Evolutionary conservation across 2,888 invertebrate genomes (phyloP).

Genomic region (Lepidocyrtoides sp.): DNA sequence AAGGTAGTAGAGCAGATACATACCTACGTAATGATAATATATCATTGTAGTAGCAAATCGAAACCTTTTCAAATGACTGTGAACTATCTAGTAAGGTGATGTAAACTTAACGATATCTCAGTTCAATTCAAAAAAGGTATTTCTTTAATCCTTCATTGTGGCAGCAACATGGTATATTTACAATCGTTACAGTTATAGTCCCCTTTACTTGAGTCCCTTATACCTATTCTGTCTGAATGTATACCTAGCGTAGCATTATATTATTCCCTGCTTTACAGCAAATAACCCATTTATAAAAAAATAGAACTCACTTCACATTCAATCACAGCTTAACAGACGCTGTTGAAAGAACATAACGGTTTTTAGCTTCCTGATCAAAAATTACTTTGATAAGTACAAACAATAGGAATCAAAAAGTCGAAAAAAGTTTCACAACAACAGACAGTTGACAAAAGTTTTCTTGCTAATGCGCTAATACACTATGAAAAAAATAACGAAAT

Average conservation of each 20-base stretch:
- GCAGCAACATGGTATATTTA: not conserved
- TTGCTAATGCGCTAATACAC: not conserved
- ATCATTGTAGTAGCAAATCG: too few relatives aligned
- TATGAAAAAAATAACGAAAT: not conserved
- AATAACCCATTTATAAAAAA: not conserved
- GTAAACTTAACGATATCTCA: too few relatives aligned
- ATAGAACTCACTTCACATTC: not conserved
- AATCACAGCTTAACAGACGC: not conserved
- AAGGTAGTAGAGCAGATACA: too few relatives aligned
- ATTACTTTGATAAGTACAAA: not conserved
- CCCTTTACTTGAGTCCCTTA: constrained; percentile 7
- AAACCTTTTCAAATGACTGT: too few relatives aligned
- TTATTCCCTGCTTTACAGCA: not conserved
- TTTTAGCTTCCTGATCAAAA: constrained; percentile 24
- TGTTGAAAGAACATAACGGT: not conserved
- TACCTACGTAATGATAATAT: too few relatives aligned
- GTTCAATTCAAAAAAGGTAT: too few relatives aligned
- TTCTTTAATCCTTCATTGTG: too few relatives aligned
- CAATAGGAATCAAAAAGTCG: constrained; percentile 8
- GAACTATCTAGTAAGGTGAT: too few relatives aligned
- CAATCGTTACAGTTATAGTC: constrained; percentile 31
- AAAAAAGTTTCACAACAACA: constrained; percentile 24
- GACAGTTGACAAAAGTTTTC: not conserved
- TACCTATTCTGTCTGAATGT: too few relatives aligned
- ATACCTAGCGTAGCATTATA: not conserved